Conservation (phyloP, 2,113 vertebrate genomes). For the Tylochromis polylepis region DNA sequence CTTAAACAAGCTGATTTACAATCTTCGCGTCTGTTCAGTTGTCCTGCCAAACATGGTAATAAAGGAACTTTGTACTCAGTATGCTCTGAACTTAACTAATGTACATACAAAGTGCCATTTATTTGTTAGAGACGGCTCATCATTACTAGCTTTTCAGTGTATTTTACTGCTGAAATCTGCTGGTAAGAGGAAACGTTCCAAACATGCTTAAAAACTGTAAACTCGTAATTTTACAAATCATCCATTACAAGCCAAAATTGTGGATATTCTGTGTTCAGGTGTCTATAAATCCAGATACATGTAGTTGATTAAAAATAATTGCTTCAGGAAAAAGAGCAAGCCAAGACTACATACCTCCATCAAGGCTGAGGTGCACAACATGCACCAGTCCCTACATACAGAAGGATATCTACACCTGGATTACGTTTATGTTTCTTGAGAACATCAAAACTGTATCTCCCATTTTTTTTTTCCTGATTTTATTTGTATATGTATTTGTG, state of each 20-base stretch:
- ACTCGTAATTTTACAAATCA: neutral
- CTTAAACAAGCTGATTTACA: neutral
- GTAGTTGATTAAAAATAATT: neutral
- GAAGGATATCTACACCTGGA: neutral
- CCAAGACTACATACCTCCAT: neutral
- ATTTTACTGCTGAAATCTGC: neutral
- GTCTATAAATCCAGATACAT: neutral
- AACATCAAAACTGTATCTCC: accelerated
- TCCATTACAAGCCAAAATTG: neutral
- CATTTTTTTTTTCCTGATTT: neutral
- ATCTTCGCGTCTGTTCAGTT: conserved; percentile 27
- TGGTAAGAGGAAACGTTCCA: neutral
- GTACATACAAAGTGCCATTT: neutral
- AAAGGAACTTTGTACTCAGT: conserved; percentile 62
- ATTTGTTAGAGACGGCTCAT: neutral
- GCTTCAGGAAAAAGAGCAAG: neutral
- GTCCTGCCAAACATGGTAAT: conserved; percentile 45
- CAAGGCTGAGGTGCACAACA: neutral
- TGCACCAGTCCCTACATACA: accelerated
- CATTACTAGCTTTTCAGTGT: neutral
- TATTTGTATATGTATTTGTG: neutral
- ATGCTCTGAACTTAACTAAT: neutral
- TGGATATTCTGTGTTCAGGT: neutral
- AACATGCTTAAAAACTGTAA: neutral
- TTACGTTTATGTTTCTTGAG: neutral